These are phyloP conservation scores for Kryptopterus vitreolus DNA, from an alignment of 2,797 vertebrate species.

Conservation along the genomic window DNA sequence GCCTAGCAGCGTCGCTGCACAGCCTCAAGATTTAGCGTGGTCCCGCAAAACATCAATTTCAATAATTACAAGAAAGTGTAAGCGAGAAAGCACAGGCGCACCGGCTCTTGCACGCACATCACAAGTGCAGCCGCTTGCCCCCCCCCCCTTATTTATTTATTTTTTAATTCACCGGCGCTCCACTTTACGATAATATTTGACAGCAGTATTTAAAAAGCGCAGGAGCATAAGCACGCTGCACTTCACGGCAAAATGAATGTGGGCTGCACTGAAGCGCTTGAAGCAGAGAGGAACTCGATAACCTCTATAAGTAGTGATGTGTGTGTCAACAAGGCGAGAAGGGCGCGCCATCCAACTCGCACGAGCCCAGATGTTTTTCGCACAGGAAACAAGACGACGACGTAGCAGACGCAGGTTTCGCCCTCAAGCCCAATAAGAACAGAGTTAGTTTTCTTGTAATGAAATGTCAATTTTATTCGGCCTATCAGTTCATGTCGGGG, in stretches of 20 bases:
- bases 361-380: constrained; percentile 21
- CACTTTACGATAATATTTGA: constrained; percentile 70
- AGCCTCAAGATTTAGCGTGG: constrained; percentile 74
- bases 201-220: constrained; percentile 66
- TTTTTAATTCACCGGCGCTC: constrained; percentile 47
- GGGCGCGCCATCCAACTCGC: constrained; percentile 36
- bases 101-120: constrained; percentile 41
- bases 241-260: constrained; percentile 51
- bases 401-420: background rate
- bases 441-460: background rate
- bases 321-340: constrained; percentile 53
- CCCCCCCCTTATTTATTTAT: too few species aligned
- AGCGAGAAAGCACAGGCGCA: constrained; percentile 64
- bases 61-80: constrained; percentile 77
- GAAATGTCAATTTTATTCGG: background rate
- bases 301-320: constrained; percentile 45
- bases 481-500: background rate
- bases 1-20: constrained; percentile 67
- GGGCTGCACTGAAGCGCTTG: constrained; percentile 40
- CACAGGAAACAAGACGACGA: background rate
- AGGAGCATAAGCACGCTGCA: constrained; percentile 57
- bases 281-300: constrained; percentile 51
- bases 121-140: constrained; percentile 35
- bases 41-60: constrained; percentile 76
- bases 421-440: background rate